Evolutionary conservation across 2,888 invertebrate species (phyloP).

Genomic region (Himalopsyche tibetana): DNA sequence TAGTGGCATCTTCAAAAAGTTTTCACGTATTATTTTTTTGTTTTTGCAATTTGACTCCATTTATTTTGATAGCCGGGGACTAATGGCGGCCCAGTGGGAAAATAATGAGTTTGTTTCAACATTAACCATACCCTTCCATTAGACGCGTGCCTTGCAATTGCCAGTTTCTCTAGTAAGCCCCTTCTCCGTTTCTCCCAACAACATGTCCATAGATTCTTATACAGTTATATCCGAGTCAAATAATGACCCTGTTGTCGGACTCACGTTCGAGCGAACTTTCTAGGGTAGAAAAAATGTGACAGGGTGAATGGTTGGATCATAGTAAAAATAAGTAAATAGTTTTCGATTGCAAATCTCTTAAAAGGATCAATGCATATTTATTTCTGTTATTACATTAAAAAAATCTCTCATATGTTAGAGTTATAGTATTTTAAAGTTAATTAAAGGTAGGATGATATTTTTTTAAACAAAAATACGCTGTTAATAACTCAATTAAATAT

Average conservation of each 20-base stretch:
- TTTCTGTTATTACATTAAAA: no score
- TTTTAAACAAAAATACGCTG: no score
- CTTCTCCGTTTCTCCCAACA: background rate
- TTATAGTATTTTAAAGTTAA: no score
- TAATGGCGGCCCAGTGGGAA: slow-evolving; percentile 35
- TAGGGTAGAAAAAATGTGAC: no score
- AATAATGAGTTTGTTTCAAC: slow-evolving; percentile 35
- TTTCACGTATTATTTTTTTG: background rate
- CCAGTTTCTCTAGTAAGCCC: background rate
- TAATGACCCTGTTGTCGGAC: background rate
- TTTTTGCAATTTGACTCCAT: slow-evolving; percentile 22
- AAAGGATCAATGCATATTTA: no score
- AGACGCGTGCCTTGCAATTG: slow-evolving; percentile 22
- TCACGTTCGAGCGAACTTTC: background rate
- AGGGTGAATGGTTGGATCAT: no score
- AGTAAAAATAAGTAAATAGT: no score
- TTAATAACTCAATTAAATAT: no score
- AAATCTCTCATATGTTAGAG: no score
- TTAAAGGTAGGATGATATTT: no score
- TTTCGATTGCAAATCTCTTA: no score
- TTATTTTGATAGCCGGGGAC: slow-evolving; percentile 34
- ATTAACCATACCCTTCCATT: slow-evolving; percentile 41
- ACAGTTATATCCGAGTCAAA: background rate
- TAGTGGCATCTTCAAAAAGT: background rate
- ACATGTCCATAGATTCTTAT: slow-evolving; percentile 31